Evolutionary conservation across 2,113 vertebrate genomes (phyloP).

Genomic region (Pachycephala philippinensis): DNA sequence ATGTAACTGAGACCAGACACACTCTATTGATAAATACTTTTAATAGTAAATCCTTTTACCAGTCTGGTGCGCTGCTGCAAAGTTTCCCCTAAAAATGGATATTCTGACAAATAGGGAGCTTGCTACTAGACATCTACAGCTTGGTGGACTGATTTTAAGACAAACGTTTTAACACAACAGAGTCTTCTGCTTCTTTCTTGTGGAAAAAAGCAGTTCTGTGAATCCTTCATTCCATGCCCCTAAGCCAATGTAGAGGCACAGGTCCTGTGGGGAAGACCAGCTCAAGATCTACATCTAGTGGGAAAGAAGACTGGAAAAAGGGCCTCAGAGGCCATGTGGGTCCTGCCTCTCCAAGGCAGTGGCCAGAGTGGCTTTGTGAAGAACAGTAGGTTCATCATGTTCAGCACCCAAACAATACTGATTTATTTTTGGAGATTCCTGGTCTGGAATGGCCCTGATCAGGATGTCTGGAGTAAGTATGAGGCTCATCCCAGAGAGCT

Average conservation of each 20-base stretch:
- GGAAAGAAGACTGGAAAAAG: background rate
- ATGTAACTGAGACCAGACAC: background rate
- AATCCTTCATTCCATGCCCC: background rate
- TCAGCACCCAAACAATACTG: background rate
- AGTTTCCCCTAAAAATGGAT: background rate
- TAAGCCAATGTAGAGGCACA: background rate
- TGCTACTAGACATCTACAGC: background rate
- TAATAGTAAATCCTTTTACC: background rate
- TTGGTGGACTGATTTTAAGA: background rate
- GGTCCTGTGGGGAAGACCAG: background rate
- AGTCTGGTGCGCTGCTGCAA: background rate
- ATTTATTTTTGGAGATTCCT: background rate
- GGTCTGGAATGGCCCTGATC: background rate
- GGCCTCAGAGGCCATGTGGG: background rate
- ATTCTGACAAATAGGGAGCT: background rate
- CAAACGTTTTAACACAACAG: background rate
- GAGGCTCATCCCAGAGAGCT: fast-evolving
- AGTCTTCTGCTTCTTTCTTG: background rate
- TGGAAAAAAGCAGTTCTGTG: background rate
- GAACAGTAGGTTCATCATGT: background rate
- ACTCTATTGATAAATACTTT: background rate
- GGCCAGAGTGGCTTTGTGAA: background rate
- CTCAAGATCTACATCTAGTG: background rate
- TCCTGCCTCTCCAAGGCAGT: background rate
- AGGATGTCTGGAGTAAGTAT: background rate